Conservation (phyloP, 53 echinoderm and acorn worm species). For the Hippasteria phrygiana region DNA sequence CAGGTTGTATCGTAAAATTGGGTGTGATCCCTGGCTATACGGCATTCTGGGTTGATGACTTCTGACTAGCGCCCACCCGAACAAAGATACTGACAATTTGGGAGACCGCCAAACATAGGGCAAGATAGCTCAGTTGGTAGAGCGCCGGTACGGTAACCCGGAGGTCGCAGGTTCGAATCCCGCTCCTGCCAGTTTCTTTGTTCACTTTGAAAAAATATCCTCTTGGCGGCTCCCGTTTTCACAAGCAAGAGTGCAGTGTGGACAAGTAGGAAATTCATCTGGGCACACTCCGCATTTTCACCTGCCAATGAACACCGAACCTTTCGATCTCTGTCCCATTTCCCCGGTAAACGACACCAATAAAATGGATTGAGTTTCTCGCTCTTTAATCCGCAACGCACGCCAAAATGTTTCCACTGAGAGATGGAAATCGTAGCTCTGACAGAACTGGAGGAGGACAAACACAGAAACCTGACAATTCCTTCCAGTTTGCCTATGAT, state of each 20-base stretch:
- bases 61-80: too few relatives aligned
- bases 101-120: too few relatives aligned
- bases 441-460: conserved; percentile 24
- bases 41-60: too few relatives aligned
- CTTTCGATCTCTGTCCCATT: conserved; percentile 8
- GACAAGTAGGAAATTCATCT: neutral
- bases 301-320: neutral
- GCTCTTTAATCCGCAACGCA: neutral
- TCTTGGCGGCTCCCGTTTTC: neutral
- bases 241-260: neutral
- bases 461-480: conserved; percentile 1
- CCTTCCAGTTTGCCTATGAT: neutral
- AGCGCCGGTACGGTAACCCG: too few relatives aligned
- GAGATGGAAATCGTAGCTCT: conserved; percentile 18
- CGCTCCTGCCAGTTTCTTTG: too few relatives aligned
- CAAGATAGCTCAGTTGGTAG: too few relatives aligned
- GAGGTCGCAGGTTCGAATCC: too few relatives aligned
- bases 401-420: conserved; percentile 14
- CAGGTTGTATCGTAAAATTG: too few relatives aligned
- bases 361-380: conserved; percentile 49
- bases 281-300: neutral
- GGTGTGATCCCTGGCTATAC: too few relatives aligned
- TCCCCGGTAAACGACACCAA: conserved; percentile 2
- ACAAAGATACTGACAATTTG: too few relatives aligned
- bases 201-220: neutral